Evolutionary conservation across 2,797 vertebrate genomes (phyloP), one percentile per base, ranked within the genome.

Genomic region (Ctenopoma kingsleyae): DNA sequence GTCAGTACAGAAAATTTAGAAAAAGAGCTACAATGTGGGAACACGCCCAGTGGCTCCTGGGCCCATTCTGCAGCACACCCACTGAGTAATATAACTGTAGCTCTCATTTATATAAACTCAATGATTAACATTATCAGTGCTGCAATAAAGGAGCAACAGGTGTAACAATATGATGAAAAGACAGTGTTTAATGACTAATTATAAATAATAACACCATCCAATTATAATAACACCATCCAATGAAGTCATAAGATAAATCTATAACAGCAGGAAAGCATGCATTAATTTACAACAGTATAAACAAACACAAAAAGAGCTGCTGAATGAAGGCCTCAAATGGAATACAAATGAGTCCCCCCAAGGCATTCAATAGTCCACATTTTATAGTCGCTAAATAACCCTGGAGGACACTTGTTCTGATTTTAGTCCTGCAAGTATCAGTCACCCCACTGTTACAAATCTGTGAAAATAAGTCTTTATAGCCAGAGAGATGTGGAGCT

Each of bases 391-490:
- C 54, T 40, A 51, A 83, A 81, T 60, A 78, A 74, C 69, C 22
- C 51, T 36, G 61, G 55, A 72, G 60, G 55, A 82, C 66, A 53
- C 51, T 71, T 87, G 63, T 55, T 82, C 75, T 23, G 57, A 69
- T 74, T 80, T 84, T 47, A 74, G 61, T 81, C 66, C 81, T 75
- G 63, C 74, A 72, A 67, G 55, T 80, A 69, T 58, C 68, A 78
- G 74, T 58, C 79, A 77, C 67, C 43, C 65, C 73, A 80, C 80
- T 76, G 81, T 87, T 78, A 78, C 80, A 83, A 83, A 90, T 88
- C 80, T 80, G 74, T 80, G 76, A 70, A 86, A 87, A 79, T 74
- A 80, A 81, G 70, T 82, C 76, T 83, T 85, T 84, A 85, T 80
- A 85, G 71, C 78, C 76, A 47, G 46, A 49, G 79, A 83, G 81